Conservation (phyloP, 2,888 invertebrate genomes). For the Papilio demoleus region DNA sequence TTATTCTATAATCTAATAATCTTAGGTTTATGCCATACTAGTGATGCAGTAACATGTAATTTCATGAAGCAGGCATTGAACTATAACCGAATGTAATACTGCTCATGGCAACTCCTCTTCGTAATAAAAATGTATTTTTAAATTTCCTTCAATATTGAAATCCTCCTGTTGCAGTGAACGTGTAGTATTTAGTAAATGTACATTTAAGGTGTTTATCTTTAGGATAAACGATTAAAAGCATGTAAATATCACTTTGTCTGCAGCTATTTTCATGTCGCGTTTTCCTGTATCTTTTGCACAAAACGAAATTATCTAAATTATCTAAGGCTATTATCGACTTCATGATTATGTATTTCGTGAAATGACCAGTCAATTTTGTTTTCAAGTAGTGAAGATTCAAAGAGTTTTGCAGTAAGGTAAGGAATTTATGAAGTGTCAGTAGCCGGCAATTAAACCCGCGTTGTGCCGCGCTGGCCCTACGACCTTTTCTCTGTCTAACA, state of each 20-base stretch:
- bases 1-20: background rate
- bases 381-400: background rate
- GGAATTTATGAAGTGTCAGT: constrained; percentile 45
- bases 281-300: background rate
- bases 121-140: too few species aligned
- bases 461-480: constrained; percentile 47
- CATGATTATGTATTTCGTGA: constrained; percentile 40
- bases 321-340: constrained; percentile 22
- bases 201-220: too few species aligned
- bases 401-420: constrained; percentile 40
- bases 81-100: too few species aligned
- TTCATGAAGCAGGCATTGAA: too few species aligned
- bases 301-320: background rate
- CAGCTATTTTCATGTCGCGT: background rate
- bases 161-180: too few species aligned
- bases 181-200: too few species aligned
- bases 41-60: too few species aligned
- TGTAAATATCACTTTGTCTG: background rate
- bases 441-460: constrained; percentile 43
- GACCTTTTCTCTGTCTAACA: constrained; percentile 60
- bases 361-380: constrained; percentile 3
- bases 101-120: too few species aligned
- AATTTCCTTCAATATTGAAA: too few species aligned
- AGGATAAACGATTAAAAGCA: too few species aligned
- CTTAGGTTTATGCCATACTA: background rate